Evolutionary conservation across 2,113 vertebrate species (phyloP).

Genomic region (Australoheros scitulus): DNA sequence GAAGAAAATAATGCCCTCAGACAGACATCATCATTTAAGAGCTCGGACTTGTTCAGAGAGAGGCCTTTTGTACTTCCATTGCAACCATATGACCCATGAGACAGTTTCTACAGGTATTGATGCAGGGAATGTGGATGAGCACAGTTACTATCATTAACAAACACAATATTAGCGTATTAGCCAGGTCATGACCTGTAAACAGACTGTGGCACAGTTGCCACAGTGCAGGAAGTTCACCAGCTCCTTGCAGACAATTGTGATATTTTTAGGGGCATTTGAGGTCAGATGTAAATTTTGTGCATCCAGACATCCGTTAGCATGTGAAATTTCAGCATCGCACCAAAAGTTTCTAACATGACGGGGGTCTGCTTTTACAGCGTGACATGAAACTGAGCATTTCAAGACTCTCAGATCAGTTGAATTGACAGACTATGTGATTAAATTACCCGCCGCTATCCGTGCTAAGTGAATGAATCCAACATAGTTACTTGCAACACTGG

Average conservation of each 20-base stretch:
- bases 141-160: neutral
- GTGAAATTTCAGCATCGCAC: neutral
- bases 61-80: neutral
- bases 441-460: neutral
- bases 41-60: neutral
- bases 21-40: neutral
- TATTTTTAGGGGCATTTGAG: constrained; percentile 2
- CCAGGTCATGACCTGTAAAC: neutral
- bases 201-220: neutral
- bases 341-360: constrained; percentile 27
- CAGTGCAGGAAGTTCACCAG: neutral
- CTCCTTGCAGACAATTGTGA: neutral
- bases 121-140: neutral
- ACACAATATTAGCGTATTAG: neutral
- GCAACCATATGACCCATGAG: neutral
- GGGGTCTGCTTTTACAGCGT: constrained; percentile 29
- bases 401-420: constrained; percentile 19
- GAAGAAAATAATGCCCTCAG: neutral
- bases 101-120: neutral
- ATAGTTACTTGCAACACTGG: neutral
- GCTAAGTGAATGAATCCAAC: neutral
- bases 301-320: constrained; percentile 6
- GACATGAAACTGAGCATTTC: constrained; percentile 37
- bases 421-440: neutral
- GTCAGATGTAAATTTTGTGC: neutral